Evolutionary conservation across 2,797 vertebrate genomes (phyloP).

Genomic region (Oreochromis mossambicus): DNA sequence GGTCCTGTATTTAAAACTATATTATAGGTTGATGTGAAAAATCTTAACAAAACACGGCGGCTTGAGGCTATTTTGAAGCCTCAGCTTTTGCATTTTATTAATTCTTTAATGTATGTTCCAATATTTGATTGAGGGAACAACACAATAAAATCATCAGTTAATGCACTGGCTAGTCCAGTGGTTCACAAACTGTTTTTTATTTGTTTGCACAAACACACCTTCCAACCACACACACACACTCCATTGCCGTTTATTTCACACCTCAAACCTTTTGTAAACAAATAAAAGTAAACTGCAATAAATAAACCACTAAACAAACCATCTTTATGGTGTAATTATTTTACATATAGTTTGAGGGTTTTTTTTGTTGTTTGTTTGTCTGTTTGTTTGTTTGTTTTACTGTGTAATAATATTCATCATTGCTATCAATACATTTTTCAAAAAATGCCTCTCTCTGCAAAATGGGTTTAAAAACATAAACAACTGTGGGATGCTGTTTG

Average conservation of each 20-base stretch:
- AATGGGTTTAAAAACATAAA: neutral
- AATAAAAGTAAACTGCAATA: neutral
- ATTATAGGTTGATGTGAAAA: neutral
- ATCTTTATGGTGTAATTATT: neutral
- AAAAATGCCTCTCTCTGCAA: neutral
- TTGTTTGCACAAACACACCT: neutral
- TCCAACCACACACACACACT: neutral
- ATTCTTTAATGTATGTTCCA: neutral
- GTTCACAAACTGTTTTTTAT: neutral
- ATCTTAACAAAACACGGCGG: neutral
- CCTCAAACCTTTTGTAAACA: too few relatives aligned
- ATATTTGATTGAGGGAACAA: neutral
- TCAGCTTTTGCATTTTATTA: neutral
- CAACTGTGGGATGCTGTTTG: accelerated
- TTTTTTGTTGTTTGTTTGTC: neutral
- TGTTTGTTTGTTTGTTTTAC: accelerated
- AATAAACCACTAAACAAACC: neutral
- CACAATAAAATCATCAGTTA: neutral
- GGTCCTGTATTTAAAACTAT: neutral
- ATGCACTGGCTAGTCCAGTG: neutral
- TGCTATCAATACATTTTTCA: neutral
- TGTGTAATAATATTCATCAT: neutral
- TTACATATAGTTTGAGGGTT: neutral
- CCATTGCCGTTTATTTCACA: neutral
- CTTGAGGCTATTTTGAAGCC: neutral